These are phyloP conservation scores for Picus viridis DNA, from an alignment of 2,797 vertebrate species.

Conservation along the genomic window DNA sequence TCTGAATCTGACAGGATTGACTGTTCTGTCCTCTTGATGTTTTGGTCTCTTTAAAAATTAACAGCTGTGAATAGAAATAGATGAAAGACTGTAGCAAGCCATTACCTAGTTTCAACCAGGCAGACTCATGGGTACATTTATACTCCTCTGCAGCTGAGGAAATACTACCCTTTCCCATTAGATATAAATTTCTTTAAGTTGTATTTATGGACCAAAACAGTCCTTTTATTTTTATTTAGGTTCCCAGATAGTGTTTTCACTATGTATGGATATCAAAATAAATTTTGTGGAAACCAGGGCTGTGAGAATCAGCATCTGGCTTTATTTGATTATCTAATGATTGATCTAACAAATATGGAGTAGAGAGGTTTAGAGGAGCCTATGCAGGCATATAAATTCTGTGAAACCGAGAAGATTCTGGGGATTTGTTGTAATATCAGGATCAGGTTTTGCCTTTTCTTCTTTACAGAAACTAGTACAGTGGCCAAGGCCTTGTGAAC, in stretches of 20 bases:
- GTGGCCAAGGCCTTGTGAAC: background rate
- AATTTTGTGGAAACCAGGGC: background rate
- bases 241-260: background rate
- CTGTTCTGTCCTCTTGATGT: constrained; percentile 28
- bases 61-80: constrained; percentile 27
- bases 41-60: constrained; percentile 60
- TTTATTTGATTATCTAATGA: background rate
- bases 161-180: background rate
- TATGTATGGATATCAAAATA: background rate
- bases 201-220: background rate
- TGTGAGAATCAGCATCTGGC: background rate
- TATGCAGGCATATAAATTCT: background rate
- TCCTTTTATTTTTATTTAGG: background rate
- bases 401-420: background rate
- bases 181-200: background rate
- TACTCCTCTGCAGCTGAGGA: background rate
- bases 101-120: background rate
- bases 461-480: background rate
- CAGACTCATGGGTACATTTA: background rate
- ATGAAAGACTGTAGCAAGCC: background rate
- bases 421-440: background rate
- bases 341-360: background rate
- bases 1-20: constrained; percentile 3
- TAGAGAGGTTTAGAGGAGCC: background rate
- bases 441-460: background rate